phyloP scores from a whole-genome alignment of 2,113 vertebrate species.

The Ochotona princeps region DNA sequence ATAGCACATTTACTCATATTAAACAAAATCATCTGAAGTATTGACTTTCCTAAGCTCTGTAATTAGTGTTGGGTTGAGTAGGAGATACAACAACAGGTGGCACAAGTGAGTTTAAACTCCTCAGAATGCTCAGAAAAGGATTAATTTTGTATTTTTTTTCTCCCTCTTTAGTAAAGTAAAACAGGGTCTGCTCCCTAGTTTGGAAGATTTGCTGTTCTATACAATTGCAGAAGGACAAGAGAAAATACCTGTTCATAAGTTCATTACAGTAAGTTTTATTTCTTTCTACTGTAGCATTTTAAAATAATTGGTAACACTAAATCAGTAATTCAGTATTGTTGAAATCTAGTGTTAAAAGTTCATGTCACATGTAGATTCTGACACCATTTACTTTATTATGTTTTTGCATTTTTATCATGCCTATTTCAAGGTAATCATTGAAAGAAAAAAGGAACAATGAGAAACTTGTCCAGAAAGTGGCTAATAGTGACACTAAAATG shows the following conservation, averaged over 20 bases:
- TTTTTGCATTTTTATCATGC: slow-evolving; percentile 73
- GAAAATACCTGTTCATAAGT: slow-evolving; percentile 98
- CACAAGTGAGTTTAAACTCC: slow-evolving; percentile 12
- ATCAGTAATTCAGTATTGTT: neutral
- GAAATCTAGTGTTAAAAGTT: slow-evolving; percentile 49
- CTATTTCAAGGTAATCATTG: slow-evolving; percentile 76
- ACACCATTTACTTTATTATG: slow-evolving; percentile 65
- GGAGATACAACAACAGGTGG: neutral
- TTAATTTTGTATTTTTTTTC: slow-evolving; percentile 75
- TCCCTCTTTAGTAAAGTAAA: slow-evolving; percentile 91
- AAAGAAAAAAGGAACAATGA: slow-evolving; percentile 76
- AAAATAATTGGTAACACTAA: slow-evolving; percentile 17
- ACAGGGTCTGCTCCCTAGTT: slow-evolving; percentile 95
- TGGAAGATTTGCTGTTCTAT: slow-evolving; percentile 99
- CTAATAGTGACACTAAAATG: slow-evolving; percentile 64
- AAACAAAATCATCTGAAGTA: neutral
- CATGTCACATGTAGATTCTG: slow-evolving; percentile 50
- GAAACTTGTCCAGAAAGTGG: slow-evolving; percentile 72
- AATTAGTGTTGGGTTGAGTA: neutral
- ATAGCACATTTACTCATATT: neutral
- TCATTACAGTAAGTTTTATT: slow-evolving; percentile 94
- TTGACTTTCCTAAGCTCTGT: neutral
- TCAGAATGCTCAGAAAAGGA: slow-evolving; percentile 25
- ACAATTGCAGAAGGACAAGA: slow-evolving; percentile 99
- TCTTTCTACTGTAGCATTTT: slow-evolving; percentile 16